These are phyloP conservation scores for Synergus japonicus DNA, from an alignment of 2,888 invertebrate species.

Conservation along the genomic window DNA sequence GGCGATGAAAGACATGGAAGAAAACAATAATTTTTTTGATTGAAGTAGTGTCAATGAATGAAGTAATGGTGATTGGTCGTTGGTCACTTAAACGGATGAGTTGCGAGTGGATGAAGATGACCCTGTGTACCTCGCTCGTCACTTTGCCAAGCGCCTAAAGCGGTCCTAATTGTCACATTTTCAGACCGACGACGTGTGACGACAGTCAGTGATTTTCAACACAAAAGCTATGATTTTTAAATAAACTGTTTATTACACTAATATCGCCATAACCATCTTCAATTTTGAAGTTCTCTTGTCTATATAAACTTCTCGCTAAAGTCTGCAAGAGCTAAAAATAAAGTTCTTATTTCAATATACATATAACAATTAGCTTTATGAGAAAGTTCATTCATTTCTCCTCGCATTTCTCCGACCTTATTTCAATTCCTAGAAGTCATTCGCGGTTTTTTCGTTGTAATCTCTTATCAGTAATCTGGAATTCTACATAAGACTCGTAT, in stretches of 20 bases:
- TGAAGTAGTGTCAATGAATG: background rate
- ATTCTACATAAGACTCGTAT: background rate
- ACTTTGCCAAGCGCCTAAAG: background rate
- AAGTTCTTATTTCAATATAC: too few relatives aligned
- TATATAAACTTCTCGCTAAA: background rate
- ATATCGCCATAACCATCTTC: background rate
- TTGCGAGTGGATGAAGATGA: slow-evolving; percentile 14
- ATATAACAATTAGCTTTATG: too few relatives aligned
- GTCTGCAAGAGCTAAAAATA: background rate
- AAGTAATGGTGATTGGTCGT: slow-evolving; percentile 14
- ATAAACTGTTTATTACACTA: background rate
- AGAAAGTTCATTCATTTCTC: too few relatives aligned
- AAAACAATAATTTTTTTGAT: background rate
- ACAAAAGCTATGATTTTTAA: background rate
- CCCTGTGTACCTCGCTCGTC: slow-evolving; percentile 15
- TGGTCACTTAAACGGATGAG: background rate
- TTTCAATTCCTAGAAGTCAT: too few relatives aligned
- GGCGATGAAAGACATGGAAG: background rate
- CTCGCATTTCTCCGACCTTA: too few relatives aligned
- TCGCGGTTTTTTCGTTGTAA: too few relatives aligned
- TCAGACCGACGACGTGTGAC: background rate
- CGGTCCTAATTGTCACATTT: slow-evolving; percentile 12
- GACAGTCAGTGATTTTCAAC: slow-evolving; percentile 8
- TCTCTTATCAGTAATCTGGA: too few relatives aligned
- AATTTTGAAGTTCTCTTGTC: too few relatives aligned